Conservation (phyloP, 2,113 vertebrate species). For the Rhinopomastus cyanomelas region DNA sequence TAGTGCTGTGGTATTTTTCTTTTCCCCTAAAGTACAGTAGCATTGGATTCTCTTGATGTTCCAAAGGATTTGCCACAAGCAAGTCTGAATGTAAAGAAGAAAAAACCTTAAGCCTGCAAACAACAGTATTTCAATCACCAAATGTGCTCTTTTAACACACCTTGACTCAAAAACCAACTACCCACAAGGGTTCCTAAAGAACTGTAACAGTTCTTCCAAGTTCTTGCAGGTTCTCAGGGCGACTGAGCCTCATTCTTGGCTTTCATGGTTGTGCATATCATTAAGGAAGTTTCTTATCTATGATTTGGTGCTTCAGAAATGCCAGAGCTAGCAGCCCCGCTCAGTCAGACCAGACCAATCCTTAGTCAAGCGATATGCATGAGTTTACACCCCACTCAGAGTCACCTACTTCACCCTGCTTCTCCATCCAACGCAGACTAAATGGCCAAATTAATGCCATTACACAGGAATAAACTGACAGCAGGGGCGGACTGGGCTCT, state of each 20-base stretch:
- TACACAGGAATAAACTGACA: neutral
- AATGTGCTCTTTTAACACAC: no score
- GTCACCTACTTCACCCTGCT: neutral
- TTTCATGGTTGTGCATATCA: neutral
- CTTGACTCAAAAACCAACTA: neutral
- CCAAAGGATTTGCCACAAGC: no score
- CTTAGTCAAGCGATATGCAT: neutral
- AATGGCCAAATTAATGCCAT: constrained; percentile 1
- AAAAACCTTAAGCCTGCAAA: no score
- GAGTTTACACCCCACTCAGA: neutral
- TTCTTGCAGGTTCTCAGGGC: neutral
- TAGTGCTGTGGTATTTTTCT: no score
- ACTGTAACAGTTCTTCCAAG: neutral
- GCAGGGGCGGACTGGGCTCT: neutral
- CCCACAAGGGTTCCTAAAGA: neutral
- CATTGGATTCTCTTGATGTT: no score
- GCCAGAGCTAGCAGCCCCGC: neutral
- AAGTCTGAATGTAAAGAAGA: no score
- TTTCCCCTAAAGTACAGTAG: no score
- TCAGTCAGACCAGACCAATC: neutral
- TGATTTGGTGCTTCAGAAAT: neutral
- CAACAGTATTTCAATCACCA: no score
- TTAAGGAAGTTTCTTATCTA: neutral
- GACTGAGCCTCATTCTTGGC: neutral
- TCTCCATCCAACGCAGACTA: constrained; percentile 12